A percentile compares a stretch with the other conserved stretches of the same genome.
These are phyloP conservation scores for Potamilus streckersoni DNA, from an alignment of 1,140 invertebrate genomes.

Conservation along the genomic window DNA sequence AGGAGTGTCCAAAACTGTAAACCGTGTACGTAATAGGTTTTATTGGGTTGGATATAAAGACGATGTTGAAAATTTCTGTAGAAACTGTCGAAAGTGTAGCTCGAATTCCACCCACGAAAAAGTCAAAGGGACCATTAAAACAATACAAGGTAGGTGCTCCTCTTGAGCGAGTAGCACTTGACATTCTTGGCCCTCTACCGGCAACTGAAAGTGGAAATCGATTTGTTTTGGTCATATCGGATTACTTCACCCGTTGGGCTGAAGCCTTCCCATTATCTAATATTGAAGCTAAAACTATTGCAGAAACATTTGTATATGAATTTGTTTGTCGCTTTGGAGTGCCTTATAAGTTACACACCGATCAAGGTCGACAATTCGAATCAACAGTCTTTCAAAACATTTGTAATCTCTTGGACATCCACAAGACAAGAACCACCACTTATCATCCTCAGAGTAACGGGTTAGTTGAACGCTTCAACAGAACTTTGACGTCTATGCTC, in stretches of 20 bases:
- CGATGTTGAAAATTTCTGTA: slow-evolving; percentile 9
- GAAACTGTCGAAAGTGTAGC: slow-evolving; percentile 21
- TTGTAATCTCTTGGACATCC: slow-evolving; percentile 34
- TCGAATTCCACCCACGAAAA: slow-evolving; percentile 9
- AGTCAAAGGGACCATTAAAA: slow-evolving; percentile 12
- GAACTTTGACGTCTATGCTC: slow-evolving; percentile 11
- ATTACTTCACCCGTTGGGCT: slow-evolving; percentile 57
- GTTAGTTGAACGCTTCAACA: slow-evolving; percentile 48
- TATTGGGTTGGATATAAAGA: slow-evolving; percentile 30
- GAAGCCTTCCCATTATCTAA: slow-evolving; percentile 44
- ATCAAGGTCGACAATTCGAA: slow-evolving; percentile 35
- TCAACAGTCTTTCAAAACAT: slow-evolving; percentile 23
- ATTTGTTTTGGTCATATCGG: slow-evolving; percentile 41
- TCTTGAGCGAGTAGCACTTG: slow-evolving; percentile 49
- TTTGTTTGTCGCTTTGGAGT: slow-evolving; percentile 35
- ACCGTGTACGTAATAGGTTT: background rate
- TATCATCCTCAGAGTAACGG: slow-evolving; percentile 57
- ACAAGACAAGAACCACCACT: slow-evolving; percentile 38
- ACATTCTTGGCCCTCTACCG: slow-evolving; percentile 57
- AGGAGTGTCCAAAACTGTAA: too few species aligned
- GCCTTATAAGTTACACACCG: slow-evolving; percentile 28
- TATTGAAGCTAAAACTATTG: slow-evolving; percentile 32
- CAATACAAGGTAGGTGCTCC: slow-evolving; percentile 21
- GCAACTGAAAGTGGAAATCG: slow-evolving; percentile 41
- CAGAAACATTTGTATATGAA: slow-evolving; percentile 29